Percentiles rank a stretch among this genome's conserved stretches.
phyloP scores from a whole-genome alignment of 2,888 invertebrate genomes.

The Autographa pulchrina region DNA sequence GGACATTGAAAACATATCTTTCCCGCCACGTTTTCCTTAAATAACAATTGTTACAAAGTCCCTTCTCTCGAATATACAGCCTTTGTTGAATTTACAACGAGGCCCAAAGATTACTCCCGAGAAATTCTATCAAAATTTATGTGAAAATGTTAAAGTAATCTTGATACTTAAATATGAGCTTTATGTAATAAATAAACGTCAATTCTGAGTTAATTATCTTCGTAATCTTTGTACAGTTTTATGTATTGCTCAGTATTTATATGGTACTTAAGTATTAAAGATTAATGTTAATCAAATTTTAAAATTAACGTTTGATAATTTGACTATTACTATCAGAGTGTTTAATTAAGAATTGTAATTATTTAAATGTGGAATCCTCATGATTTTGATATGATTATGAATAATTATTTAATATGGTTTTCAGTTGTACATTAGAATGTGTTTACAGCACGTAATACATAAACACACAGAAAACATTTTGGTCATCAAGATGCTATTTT shows the following conservation, averaged over 20 bases:
- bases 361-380: no score
- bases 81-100: constrained; percentile 19
- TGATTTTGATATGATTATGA: no score
- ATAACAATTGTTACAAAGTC: constrained; percentile 1
- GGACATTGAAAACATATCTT: neutral
- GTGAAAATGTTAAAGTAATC: constrained; percentile 37
- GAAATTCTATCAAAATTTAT: constrained; percentile 21
- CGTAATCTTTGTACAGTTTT: constrained; percentile 17
- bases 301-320: no score
- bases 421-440: no score
- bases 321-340: no score
- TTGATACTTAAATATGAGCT: constrained; percentile 25
- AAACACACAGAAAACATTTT: no score
- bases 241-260: constrained; percentile 1
- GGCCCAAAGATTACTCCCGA: constrained; percentile 10
- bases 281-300: no score
- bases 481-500: no score
- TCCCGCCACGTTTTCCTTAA: neutral
- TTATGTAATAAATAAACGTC: constrained; percentile 29
- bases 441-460: no score
- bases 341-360: no score
- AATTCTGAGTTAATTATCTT: constrained; percentile 33
- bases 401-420: no score
- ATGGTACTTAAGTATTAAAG: neutral
- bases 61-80: constrained; percentile 5